Conservation (phyloP, 2,113 vertebrate species). For the Myrmophylax atrothorax region DNA sequence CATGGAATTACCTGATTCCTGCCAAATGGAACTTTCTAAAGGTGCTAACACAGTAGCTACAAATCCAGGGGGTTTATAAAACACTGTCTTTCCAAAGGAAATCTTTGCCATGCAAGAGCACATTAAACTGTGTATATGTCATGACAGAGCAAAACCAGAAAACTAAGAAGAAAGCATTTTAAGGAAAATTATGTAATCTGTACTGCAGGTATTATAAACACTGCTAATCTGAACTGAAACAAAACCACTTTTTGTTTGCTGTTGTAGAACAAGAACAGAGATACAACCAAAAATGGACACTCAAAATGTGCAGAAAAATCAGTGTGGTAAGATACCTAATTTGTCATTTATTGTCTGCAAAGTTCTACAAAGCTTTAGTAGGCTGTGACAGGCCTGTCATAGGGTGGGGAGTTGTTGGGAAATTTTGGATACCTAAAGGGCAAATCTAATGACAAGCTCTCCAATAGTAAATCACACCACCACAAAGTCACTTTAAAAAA, state of each 20-base stretch:
- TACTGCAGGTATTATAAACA: not conserved
- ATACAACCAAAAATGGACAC: slow-evolving; percentile 59
- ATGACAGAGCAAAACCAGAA: not conserved
- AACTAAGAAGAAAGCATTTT: not conserved
- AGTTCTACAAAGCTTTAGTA: not conserved
- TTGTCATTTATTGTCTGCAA: not conserved
- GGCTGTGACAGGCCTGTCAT: not conserved
- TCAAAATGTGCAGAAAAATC: slow-evolving; percentile 52
- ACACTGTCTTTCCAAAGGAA: not conserved
- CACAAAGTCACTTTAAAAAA: not conserved
- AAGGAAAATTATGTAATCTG: not conserved
- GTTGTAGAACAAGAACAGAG: slow-evolving; percentile 34
- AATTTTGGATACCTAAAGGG: not conserved
- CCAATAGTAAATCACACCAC: not conserved
- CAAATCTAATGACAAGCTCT: not conserved
- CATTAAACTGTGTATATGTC: not conserved
- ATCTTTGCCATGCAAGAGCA: not conserved
- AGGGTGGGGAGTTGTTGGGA: not conserved
- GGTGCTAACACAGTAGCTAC: not conserved
- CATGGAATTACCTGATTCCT: not conserved
- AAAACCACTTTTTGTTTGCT: slow-evolving; percentile 21
- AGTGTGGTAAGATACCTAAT: slow-evolving; percentile 64
- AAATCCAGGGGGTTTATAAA: not conserved
- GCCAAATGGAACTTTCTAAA: not conserved
- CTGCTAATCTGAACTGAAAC: not conserved